Evolutionary conservation across 2,113 vertebrate genomes (phyloP).

Genomic region (Mesocricetus auratus): DNA sequence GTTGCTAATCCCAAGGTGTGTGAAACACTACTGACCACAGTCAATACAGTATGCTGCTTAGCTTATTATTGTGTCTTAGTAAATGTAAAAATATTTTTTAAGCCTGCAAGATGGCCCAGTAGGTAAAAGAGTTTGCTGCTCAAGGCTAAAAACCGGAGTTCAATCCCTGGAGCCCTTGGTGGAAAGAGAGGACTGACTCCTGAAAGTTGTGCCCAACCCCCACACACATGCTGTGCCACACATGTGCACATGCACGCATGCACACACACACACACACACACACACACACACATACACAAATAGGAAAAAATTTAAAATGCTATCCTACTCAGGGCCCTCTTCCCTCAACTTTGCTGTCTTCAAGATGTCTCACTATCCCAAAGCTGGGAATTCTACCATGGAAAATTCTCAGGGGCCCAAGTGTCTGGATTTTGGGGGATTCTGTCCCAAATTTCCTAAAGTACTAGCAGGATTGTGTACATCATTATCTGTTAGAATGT

Average conservation of each 20-base stretch:
- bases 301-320: neutral
- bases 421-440: slow-evolving; percentile 21
- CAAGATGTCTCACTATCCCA: neutral
- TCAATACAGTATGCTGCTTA: neutral
- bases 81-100: neutral
- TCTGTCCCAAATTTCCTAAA: neutral
- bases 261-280: neutral
- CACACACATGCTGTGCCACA: neutral
- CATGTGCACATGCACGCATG: neutral
- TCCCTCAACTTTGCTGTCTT: neutral
- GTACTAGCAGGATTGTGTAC: slow-evolving; percentile 20
- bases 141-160: neutral
- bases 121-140: neutral
- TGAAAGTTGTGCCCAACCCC: neutral
- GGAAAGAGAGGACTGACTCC: neutral
- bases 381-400: neutral
- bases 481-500: slow-evolving; percentile 38
- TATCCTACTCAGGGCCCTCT: neutral
- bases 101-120: too few species aligned
- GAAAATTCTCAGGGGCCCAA: neutral
- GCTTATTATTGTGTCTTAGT: neutral
- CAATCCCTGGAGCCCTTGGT: neutral
- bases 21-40: neutral
- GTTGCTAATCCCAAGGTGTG: slow-evolving; percentile 20
- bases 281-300: too few species aligned